Evolutionary conservation across 2,797 vertebrate genomes (phyloP).

Genomic region (Lacerta agilis): DNA sequence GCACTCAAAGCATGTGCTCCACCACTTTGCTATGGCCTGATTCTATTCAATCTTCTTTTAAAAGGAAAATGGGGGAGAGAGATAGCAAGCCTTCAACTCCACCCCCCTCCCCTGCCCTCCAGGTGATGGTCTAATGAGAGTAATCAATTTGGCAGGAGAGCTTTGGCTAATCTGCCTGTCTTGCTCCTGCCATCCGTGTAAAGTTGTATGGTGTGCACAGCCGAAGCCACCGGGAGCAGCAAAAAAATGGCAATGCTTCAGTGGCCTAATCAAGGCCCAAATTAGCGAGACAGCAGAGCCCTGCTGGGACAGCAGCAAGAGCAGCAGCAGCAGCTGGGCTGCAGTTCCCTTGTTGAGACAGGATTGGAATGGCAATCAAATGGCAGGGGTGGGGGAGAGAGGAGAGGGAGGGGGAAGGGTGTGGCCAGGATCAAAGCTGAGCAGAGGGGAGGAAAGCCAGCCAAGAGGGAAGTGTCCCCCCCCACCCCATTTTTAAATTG

Average conservation of each 20-base stretch:
- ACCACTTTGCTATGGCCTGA: too few species aligned
- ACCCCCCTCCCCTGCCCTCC: background rate
- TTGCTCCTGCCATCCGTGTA: too few species aligned
- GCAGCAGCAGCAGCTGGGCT: background rate
- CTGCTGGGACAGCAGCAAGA: background rate
- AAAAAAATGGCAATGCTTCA: too few species aligned
- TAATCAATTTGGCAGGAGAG: background rate
- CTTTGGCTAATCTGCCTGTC: background rate
- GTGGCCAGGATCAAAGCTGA: background rate
- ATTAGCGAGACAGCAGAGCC: background rate
- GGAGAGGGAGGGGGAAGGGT: too few species aligned
- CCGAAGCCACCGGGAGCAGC: background rate
- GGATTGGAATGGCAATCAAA: background rate
- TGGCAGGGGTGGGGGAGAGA: background rate
- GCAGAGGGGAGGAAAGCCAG: background rate
- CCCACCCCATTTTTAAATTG: too few species aligned
- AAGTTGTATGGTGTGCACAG: background rate
- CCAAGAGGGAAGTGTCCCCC: too few species aligned
- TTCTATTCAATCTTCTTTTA: background rate
- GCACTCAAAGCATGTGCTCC: background rate
- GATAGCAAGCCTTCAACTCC: background rate
- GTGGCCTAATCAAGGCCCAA: background rate
- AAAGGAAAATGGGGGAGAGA: background rate
- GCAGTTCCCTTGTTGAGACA: background rate
- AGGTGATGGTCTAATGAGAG: background rate